Evolutionary conservation across 2,113 vertebrate genomes (phyloP).

Genomic region (Acanthochromis polyacanthus): DNA sequence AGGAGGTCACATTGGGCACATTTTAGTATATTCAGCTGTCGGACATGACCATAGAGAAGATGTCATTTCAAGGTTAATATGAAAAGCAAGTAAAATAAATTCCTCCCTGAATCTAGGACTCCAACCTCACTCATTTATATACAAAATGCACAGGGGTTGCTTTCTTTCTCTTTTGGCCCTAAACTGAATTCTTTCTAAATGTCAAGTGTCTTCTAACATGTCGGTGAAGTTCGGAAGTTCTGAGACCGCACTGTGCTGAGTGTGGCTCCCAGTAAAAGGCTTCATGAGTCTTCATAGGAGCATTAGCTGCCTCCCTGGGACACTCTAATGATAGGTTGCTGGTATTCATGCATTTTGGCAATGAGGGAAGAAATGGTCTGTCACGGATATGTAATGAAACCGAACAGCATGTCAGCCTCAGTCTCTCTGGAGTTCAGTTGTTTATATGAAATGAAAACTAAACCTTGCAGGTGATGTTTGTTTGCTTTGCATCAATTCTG

Average conservation of each 20-base stretch:
- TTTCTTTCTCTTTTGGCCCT: constrained; percentile 20
- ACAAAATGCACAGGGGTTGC: constrained; percentile 13
- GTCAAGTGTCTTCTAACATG: constrained; percentile 59
- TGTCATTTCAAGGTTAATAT: too few relatives aligned
- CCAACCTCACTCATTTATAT: background rate
- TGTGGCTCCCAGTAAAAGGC: constrained; percentile 32
- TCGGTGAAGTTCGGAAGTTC: constrained; percentile 40
- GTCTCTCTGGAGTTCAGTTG: background rate
- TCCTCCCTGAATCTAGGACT: background rate
- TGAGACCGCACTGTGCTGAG: constrained; percentile 45
- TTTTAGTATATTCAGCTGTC: background rate
- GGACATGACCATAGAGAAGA: background rate
- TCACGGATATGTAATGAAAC: constrained; percentile 38
- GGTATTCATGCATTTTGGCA: constrained; percentile 50
- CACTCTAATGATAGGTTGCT: constrained; percentile 64
- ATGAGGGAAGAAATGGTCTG: constrained; percentile 47
- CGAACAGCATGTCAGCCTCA: constrained; percentile 21
- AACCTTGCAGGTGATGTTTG: constrained; percentile 10
- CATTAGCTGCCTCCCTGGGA: constrained; percentile 61
- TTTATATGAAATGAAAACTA: constrained; percentile 13
- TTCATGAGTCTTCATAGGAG: constrained; percentile 42
- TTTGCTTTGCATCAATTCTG: background rate
- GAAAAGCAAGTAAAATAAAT: too few relatives aligned
- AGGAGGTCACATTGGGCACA: background rate
- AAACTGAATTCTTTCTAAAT: constrained; percentile 53